Base-by-base conservation (phyloP, 2,797 vertebrate genomes). In the Pygocentrus nattereri region DNA sequence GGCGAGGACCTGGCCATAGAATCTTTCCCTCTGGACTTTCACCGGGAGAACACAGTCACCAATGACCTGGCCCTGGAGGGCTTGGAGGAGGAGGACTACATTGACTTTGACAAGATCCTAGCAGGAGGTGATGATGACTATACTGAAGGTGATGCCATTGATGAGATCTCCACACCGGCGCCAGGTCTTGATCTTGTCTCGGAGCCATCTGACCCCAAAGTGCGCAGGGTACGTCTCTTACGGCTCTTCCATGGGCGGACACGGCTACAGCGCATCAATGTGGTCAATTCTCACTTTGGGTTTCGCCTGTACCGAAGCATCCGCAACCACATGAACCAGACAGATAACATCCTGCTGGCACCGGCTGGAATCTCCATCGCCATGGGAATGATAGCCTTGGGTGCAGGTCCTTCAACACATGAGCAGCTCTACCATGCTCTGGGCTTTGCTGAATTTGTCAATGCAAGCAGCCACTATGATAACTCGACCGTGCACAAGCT, bases 361-460 rank as follows among this genome's bases (percentile, higher is more conserved):
- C 98, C 98, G 0, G 96, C 96, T 7, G 97, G 98, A 30, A 97
- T 99, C 87, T 99, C 98, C 50, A 96, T 96, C 0, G 97, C 97
- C 7, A 96, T 99, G 97, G 97, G 95, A 30, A 98, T 98, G 97
- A 93, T 99, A 88, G 96, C 96, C 73, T 87, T 99, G 50, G 98
- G 96, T 1, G 90, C 96, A 1, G 94, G 91, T 49, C 91, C 92
- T 0, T 85, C 88, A 31, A 96, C 96, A 11, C 96, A 96, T 0
- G 85, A 92, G 19, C 96, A 99, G 87, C 93, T 99, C 41, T 94
- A 96, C 83, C 89, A 93, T 3, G 88, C 91, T 30, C 85, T 98
- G 69, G 96, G 97, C 59, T 99, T 99, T 38, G 87, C 92, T 0
- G 96, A 97, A 6, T 98, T 99, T 44, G 92, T 99, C 69, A 99